These are phyloP conservation scores for Cecidostiba fungosa DNA, from an alignment of 2,888 invertebrate genomes.

Conservation along the genomic window DNA sequence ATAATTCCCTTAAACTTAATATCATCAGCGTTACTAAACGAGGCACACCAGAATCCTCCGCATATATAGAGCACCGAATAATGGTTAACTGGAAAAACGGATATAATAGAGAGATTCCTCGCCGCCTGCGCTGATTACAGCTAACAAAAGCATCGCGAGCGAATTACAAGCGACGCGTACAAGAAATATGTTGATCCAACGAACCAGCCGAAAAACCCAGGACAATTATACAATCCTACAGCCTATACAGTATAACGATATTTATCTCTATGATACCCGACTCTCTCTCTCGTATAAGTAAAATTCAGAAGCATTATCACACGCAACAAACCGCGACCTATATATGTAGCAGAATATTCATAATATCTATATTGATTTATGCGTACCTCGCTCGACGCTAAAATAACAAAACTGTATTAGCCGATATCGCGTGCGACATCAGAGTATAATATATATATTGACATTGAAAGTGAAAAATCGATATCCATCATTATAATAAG, in stretches of 20 bases:
- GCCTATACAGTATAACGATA: neutral
- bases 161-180: conserved; percentile 28
- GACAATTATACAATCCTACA: conserved; percentile 53
- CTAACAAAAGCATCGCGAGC: conserved; percentile 42
- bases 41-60: too few relatives aligned
- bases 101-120: conserved; percentile 1
- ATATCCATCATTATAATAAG: neutral
- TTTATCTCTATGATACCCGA: conserved; percentile 4
- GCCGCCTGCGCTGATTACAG: conserved; percentile 11
- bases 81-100: too few relatives aligned
- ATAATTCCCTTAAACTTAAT: too few relatives aligned
- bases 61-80: too few relatives aligned
- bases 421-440: neutral
- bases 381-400: neutral
- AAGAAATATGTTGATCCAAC: conserved; percentile 75
- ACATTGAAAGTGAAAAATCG: neutral
- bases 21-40: too few relatives aligned
- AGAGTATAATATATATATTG: neutral
- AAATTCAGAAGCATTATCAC: neutral
- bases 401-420: neutral
- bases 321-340: conserved; percentile 8
- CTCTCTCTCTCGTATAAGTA: neutral
- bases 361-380: neutral
- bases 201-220: conserved; percentile 74
- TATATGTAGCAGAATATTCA: neutral